These are phyloP conservation scores for Ariolimax columbianus DNA, from an alignment of 2,888 invertebrate genomes.

Conservation along the genomic window DNA sequence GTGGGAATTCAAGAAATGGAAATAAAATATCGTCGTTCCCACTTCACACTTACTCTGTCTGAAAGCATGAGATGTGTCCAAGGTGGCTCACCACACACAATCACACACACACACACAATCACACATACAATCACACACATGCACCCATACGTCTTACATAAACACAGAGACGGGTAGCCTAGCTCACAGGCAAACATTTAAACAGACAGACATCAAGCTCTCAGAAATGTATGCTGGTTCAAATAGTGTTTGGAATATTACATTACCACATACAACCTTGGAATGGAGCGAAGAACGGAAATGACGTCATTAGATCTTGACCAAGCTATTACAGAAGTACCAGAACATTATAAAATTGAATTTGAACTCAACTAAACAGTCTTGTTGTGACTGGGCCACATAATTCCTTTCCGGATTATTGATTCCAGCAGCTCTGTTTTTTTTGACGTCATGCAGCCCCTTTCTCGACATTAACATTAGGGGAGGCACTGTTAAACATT, in stretches of 20 bases:
- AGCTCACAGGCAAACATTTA: not conserved
- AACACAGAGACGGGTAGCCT: no score
- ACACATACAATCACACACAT: conserved; percentile 10
- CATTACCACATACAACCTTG: not conserved
- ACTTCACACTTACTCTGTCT: not conserved
- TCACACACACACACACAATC: conserved; percentile 33
- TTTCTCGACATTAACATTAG: not conserved
- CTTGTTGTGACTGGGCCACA: not conserved
- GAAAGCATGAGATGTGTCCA: not conserved
- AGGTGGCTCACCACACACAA: not conserved
- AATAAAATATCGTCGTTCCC: not conserved
- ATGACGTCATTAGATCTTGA: not conserved
- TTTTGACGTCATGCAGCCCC: no score
- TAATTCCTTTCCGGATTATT: not conserved
- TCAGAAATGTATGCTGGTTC: not conserved
- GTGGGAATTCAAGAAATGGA: not conserved
- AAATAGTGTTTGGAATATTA: not conserved
- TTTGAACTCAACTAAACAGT: not conserved
- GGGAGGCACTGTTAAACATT: not conserved
- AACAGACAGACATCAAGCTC: not conserved
- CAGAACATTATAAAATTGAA: not conserved
- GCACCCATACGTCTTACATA: conserved; percentile 9
- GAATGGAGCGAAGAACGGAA: not conserved
- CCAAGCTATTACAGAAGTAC: not conserved
- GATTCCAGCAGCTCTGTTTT: not conserved